These are phyloP conservation scores for Diloba caeruleocephala DNA, from an alignment of 2,888 invertebrate genomes.

Conservation along the genomic window DNA sequence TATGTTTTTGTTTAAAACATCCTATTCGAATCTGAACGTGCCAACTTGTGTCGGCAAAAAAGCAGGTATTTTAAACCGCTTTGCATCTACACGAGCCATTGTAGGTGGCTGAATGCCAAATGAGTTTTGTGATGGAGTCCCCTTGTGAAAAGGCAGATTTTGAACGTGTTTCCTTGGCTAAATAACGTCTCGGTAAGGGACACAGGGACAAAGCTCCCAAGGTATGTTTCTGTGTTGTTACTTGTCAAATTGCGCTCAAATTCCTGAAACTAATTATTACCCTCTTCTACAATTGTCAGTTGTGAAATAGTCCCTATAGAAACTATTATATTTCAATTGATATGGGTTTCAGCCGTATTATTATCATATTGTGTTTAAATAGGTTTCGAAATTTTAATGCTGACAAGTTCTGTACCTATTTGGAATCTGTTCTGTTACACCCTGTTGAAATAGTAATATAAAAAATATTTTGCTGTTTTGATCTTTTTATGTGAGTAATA, in stretches of 20 bases:
- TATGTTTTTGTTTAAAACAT: conserved; percentile 57
- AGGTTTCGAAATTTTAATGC: background rate
- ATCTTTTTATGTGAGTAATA: no score
- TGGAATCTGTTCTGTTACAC: no score
- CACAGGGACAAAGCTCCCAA: conserved; percentile 50
- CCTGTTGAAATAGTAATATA: no score
- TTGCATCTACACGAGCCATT: conserved; percentile 80
- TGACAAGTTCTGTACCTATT: no score
- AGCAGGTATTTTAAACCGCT: conserved; percentile 84
- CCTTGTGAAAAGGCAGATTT: conserved; percentile 78
- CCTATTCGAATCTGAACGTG: conserved; percentile 72
- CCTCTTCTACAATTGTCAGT: conserved; percentile 1
- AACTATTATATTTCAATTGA: conserved; percentile 17
- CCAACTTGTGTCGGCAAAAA: conserved; percentile 74
- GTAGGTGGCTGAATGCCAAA: conserved; percentile 88
- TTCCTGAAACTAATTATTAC: conserved; percentile 42
- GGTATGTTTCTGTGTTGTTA: conserved; percentile 44
- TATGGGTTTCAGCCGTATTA: conserved; percentile 11
- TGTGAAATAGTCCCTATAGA: conserved; percentile 10
- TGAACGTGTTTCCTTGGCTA: conserved; percentile 71
- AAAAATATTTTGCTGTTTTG: no score
- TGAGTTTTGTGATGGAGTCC: conserved; percentile 86
- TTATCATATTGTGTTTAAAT: background rate
- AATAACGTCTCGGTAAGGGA: conserved; percentile 66
- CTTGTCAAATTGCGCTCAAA: conserved; percentile 47